These are phyloP conservation scores for Antrozous pallidus DNA, from an alignment of 2,797 vertebrate species.

Conservation along the genomic window DNA sequence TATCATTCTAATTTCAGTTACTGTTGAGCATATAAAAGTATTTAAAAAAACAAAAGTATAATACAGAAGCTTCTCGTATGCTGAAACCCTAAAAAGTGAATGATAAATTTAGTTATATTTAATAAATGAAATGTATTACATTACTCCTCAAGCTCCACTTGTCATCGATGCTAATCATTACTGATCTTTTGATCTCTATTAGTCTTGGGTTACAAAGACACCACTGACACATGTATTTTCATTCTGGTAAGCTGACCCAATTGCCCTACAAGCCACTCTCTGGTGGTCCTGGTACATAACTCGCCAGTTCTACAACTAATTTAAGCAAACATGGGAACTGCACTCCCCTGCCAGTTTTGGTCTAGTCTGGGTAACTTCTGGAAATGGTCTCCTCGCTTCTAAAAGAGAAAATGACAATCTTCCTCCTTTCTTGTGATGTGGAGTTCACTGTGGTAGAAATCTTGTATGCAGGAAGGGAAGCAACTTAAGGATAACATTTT, in stretches of 20 bases:
- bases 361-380: background rate
- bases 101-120: background rate
- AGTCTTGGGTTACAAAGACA: background rate
- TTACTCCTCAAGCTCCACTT: background rate
- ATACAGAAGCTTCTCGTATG: background rate
- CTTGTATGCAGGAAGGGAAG: background rate
- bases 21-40: background rate
- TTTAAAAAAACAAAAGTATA: background rate
- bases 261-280: background rate
- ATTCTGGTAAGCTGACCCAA: background rate
- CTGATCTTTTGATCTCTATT: background rate
- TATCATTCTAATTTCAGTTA: background rate
- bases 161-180: background rate
- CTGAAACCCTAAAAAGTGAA: constrained; percentile 23
- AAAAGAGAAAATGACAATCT: background rate
- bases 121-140: background rate
- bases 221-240: background rate
- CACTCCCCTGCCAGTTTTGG: background rate
- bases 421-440: background rate
- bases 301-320: background rate
- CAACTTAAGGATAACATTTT: background rate
- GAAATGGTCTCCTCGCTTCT: background rate
- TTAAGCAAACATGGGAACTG: background rate
- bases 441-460: background rate
- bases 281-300: background rate